Percentiles rank a stretch among this genome's conserved stretches.
phyloP scores from a whole-genome alignment of 2,888 invertebrate species.

The Nudaria mundana region DNA sequence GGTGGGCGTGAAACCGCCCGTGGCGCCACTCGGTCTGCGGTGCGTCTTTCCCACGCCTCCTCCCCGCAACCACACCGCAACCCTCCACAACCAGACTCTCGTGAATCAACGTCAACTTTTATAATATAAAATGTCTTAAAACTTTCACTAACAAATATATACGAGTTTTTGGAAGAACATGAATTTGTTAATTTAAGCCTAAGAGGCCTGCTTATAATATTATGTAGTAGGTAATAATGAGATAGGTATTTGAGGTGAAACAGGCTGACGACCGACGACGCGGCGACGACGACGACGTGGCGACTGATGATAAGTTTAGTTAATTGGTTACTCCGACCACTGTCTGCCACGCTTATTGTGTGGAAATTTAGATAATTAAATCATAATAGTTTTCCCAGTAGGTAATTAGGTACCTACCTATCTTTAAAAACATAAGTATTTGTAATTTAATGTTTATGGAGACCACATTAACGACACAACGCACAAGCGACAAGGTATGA shows the following conservation, averaged over 20 bases:
- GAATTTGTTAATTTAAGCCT: slow-evolving; percentile 28
- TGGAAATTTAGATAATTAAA: no score
- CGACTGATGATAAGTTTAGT: no score
- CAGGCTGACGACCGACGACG: neutral
- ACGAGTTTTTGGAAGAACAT: slow-evolving; percentile 43
- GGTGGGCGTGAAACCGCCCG: slow-evolving; percentile 54
- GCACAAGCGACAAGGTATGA: no score
- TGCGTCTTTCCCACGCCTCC: slow-evolving; percentile 55
- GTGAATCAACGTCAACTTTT: slow-evolving; percentile 54
- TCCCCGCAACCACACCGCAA: slow-evolving; percentile 33
- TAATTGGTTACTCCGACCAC: no score
- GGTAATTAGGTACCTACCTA: no score
- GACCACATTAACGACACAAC: no score
- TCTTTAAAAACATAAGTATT: no score
- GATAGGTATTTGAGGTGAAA: slow-evolving; percentile 1
- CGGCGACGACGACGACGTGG: no score
- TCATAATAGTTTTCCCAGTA: no score
- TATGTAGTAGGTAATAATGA: slow-evolving; percentile 4
- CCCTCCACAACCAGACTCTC: slow-evolving; percentile 31
- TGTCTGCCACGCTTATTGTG: no score
- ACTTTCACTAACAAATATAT: slow-evolving; percentile 63
- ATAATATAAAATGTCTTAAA: slow-evolving; percentile 59
- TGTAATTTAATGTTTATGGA: no score
- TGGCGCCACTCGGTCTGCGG: slow-evolving; percentile 74
- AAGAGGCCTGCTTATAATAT: slow-evolving; percentile 15